Evolutionary conservation across 2,113 vertebrate species (phyloP).

Genomic region (Capricornis sumatraensis): DNA sequence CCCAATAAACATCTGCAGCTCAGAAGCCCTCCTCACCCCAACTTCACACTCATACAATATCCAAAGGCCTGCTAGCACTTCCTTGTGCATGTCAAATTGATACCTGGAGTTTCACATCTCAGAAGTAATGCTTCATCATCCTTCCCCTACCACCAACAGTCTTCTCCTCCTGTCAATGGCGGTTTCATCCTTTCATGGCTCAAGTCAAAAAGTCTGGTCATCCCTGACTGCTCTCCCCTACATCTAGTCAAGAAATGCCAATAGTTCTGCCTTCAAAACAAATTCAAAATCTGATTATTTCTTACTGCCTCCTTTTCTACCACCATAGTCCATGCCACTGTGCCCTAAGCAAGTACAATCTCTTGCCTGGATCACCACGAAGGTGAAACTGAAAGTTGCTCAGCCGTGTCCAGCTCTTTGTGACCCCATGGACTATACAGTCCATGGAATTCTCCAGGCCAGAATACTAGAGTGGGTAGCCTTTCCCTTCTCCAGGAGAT

Average conservation of each 20-base stretch:
- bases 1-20: background rate
- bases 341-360: background rate
- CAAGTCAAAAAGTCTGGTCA: background rate
- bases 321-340: background rate
- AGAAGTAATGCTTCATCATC: background rate
- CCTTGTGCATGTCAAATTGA: background rate
- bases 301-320: background rate
- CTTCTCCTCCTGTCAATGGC: background rate
- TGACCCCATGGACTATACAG: background rate
- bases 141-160: background rate
- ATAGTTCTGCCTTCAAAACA: background rate
- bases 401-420: rapidly evolving
- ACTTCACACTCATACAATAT: background rate
- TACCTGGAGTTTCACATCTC: background rate
- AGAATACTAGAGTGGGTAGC: background rate
- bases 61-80: background rate
- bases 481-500: background rate
- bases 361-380: background rate
- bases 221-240: background rate
- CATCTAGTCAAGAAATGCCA: background rate
- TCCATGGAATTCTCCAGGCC: background rate
- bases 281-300: background rate
- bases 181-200: background rate
- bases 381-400: background rate
- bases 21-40: background rate